These are phyloP conservation scores for Microhierax caerulescens DNA, from an alignment of 2,797 vertebrate genomes.

Conservation along the genomic window DNA sequence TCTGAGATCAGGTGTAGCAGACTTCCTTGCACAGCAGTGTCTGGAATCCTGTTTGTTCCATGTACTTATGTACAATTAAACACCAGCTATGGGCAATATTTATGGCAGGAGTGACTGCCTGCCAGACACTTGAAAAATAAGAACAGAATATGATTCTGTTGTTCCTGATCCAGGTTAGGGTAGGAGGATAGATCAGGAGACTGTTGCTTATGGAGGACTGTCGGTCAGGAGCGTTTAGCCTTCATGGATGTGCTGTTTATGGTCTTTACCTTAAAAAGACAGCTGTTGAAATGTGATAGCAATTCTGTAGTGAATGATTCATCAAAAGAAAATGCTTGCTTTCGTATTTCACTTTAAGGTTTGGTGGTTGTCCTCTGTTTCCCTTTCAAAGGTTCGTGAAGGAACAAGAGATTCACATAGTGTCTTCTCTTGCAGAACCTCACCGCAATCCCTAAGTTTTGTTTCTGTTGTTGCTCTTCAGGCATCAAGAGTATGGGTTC, in stretches of 20 bases:
- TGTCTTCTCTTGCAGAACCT: neutral
- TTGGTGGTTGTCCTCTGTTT: neutral
- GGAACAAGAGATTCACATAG: neutral
- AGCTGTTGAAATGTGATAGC: neutral
- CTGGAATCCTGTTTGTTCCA: neutral
- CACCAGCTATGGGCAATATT: neutral
- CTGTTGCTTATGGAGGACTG: neutral
- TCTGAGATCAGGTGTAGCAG: neutral
- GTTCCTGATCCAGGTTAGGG: neutral
- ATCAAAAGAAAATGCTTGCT: neutral
- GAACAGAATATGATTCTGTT: neutral
- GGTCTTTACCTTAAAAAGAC: neutral
- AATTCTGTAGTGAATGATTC: neutral
- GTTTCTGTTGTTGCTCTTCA: slow-evolving; percentile 70
- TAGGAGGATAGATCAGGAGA: neutral
- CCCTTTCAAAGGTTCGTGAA: neutral
- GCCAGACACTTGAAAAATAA: neutral
- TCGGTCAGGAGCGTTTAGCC: neutral
- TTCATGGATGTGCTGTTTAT: neutral
- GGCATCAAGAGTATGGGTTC: slow-evolving; percentile 98
- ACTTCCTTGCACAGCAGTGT: neutral
- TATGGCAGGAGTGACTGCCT: neutral
- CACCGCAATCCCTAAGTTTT: neutral
- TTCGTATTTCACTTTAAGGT: neutral
- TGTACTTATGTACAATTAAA: neutral